Base-by-base conservation (phyloP, 2,888 invertebrate species). In the Proisotoma minuta region DNA sequence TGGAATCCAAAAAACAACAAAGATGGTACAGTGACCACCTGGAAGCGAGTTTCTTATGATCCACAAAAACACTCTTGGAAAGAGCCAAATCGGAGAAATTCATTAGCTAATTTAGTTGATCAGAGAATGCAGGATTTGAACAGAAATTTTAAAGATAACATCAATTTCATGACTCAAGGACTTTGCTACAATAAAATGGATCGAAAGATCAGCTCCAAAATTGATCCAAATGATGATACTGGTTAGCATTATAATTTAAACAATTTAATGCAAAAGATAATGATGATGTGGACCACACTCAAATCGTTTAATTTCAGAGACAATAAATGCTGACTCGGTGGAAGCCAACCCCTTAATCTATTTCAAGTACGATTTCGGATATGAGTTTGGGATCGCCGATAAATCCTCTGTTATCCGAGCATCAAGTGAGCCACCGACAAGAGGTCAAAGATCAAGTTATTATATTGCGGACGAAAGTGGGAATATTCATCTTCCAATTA, bases 281-380 rank as follows among this genome's bases (percentile, higher is more conserved):
- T n/a, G n/a, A n/a, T n/a, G n/a, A n/a, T n/a, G n/a, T n/a, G n/a
- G n/a, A n/a, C n/a, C n/a, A n/a, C n/a, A n/a, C n/a, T n/a, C n/a
- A n/a, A n/a, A n/a, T n/a, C n/a, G n/a, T n/a, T n/a, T n/a, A n/a
- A n/a, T n/a, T n/a, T n/a, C n/a, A n/a, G n/a, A n/a, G n/a, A n/a
- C n/a, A n/a, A n/a, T n/a, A n/a, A n/a, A n/a, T n/a, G n/a, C n/a
- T n/a, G n/a, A n/a, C 50, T 63, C 70, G 69, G 66, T 66, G 57
- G 63, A 60, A 24, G 60, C 63, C 57, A 63, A 68, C 65, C 68
- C 68, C 72, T 80, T 88, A 65, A 86, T 88, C 75, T 88, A 88
- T 80, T 88, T 88, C 82, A 88, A 88, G 79, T 88, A 88, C 77
- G 88, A 88, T 79, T 88, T 88, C 76, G 87, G 87, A 73, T 88